A percentile compares a stretch with the other conserved stretches of the same genome.
Evolutionary conservation across 2,888 invertebrate genomes (phyloP).

Genomic region (Cotesia congregata): DNA sequence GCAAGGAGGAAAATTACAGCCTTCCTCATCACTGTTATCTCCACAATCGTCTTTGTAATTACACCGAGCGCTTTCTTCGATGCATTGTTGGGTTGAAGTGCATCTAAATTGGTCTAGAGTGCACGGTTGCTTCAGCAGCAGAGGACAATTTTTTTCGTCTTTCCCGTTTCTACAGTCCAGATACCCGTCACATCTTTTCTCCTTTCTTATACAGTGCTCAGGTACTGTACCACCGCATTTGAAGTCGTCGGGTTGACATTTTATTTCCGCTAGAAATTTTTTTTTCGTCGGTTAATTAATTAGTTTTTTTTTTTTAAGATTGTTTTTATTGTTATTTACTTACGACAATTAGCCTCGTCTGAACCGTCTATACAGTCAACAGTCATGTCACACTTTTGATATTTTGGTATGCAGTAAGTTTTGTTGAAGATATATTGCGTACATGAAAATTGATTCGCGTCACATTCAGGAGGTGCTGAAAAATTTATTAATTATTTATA

Average conservation of each 20-base stretch:
- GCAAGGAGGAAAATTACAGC: conserved; percentile 91
- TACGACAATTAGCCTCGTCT: conserved; percentile 96
- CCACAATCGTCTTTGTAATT: conserved; percentile 93
- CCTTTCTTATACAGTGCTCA: conserved; percentile 88
- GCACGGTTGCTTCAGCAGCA: conserved; percentile 74
- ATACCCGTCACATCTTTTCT: conserved; percentile 92
- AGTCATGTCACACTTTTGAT: conserved; percentile 94
- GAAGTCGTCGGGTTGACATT: conserved; percentile 90
- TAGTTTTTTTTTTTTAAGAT: neutral
- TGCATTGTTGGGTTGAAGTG: conserved; percentile 83
- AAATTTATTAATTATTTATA: conserved; percentile 46
- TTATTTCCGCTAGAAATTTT: conserved; percentile 82
- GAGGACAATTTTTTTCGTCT: conserved; percentile 85
- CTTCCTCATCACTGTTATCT: conserved; percentile 90
- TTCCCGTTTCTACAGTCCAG: conserved; percentile 87
- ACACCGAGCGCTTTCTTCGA: conserved; percentile 82
- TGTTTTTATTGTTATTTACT: conserved; percentile 72
- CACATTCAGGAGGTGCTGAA: conserved; percentile 95
- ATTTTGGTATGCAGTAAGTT: conserved; percentile 94
- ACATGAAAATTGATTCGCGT: conserved; percentile 91
- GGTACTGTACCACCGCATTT: conserved; percentile 80
- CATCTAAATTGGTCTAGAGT: conserved; percentile 90
- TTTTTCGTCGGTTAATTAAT: neutral
- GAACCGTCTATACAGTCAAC: conserved; percentile 96
- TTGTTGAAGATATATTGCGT: conserved; percentile 95